Evolutionary conservation across 2,888 invertebrate genomes (phyloP).

Genomic region (Siphlonurus alternatus): DNA sequence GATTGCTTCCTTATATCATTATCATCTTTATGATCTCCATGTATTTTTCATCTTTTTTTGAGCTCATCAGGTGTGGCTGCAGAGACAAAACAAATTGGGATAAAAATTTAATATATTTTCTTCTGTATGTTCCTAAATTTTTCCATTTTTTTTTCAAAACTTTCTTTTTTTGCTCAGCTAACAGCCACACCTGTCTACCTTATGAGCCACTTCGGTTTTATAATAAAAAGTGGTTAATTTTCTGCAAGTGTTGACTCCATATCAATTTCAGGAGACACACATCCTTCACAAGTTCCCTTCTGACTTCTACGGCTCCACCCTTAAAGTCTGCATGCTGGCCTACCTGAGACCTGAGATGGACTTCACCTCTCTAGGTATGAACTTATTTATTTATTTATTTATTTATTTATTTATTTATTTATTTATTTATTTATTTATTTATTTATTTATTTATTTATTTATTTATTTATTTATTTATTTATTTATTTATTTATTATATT

Average conservation of each 20-base stretch:
- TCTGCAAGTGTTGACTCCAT: slow-evolving; percentile 2
- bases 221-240: too few relatives aligned
- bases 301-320: slow-evolving; percentile 71
- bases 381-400: slow-evolving; percentile 3
- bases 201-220: too few relatives aligned
- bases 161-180: too few relatives aligned
- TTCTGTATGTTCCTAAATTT: slow-evolving; percentile 1
- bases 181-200: too few relatives aligned
- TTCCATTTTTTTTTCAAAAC: slow-evolving; percentile 5
- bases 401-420: slow-evolving; percentile 18
- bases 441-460: slow-evolving; percentile 9
- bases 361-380: slow-evolving; percentile 47
- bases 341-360: slow-evolving; percentile 72
- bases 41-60: too few relatives aligned
- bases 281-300: slow-evolving; percentile 62
- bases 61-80: too few relatives aligned
- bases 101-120: slow-evolving; percentile 6
- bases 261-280: slow-evolving; percentile 86
- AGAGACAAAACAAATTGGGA: too few relatives aligned
- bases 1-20: too few relatives aligned
- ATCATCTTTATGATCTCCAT: too few relatives aligned
- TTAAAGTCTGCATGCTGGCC: slow-evolving; percentile 65
- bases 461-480: slow-evolving; percentile 13
- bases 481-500: slow-evolving; percentile 10
- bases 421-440: slow-evolving; percentile 5